phyloP scores from a whole-genome alignment of 2,888 invertebrate genomes.

The Bugula neritina region DNA sequence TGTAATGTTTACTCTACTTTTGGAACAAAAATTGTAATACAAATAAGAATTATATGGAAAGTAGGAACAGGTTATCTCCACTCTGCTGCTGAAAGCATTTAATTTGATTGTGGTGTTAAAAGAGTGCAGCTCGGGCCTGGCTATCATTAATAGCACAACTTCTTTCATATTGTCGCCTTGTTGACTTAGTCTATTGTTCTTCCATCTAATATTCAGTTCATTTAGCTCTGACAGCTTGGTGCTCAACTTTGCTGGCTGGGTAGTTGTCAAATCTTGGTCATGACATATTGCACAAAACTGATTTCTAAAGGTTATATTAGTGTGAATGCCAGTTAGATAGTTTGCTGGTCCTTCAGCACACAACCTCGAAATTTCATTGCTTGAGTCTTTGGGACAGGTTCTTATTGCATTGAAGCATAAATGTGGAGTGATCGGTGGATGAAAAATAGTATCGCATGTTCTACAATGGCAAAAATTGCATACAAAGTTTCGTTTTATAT shows the following conservation, averaged over 20 bases:
- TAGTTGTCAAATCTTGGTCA: background rate
- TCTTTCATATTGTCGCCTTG: background rate
- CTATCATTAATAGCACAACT: background rate
- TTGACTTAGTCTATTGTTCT: background rate
- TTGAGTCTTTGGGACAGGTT: background rate
- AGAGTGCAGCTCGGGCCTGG: background rate
- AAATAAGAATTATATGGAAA: background rate
- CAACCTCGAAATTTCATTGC: background rate
- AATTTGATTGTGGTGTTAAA: background rate
- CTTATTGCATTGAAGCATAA: background rate
- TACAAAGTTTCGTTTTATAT: too few relatives aligned
- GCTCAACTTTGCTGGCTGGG: background rate
- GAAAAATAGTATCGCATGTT: background rate
- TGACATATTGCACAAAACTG: slow-evolving; percentile 1
- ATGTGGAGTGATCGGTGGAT: background rate
- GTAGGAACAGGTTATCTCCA: background rate
- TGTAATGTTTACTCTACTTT: background rate
- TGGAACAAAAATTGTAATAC: too few relatives aligned
- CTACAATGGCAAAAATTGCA: too few relatives aligned
- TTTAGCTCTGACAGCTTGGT: background rate
- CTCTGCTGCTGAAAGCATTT: background rate
- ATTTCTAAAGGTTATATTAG: background rate
- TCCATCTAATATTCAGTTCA: background rate
- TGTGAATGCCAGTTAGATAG: background rate
- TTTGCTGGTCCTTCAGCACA: background rate